A percentile compares a stretch with the other conserved stretches of the same genome.
phyloP scores from a whole-genome alignment of 1,140 invertebrate genomes.

The Eubasilissa regina region DNA sequence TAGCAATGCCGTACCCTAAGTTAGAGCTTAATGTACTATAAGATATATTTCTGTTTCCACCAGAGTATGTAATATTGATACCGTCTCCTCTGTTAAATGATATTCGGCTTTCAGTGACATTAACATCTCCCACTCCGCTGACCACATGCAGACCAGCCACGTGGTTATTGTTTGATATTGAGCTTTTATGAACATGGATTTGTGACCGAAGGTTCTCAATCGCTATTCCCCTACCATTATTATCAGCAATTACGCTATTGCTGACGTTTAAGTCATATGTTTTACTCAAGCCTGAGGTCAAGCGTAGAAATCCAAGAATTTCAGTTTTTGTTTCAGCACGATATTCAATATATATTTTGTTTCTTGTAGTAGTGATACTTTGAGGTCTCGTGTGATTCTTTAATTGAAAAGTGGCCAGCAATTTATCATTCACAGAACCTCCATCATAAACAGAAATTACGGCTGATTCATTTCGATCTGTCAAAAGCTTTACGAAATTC shows the following conservation, averaged over 20 bases:
- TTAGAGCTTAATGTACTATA: slow-evolving; percentile 86
- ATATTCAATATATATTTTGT: slow-evolving; percentile 85
- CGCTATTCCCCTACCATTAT: slow-evolving; percentile 93
- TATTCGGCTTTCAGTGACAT: slow-evolving; percentile 91
- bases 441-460: slow-evolving; percentile 86
- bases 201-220: slow-evolving; percentile 88
- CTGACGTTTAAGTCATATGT: slow-evolving; percentile 91
- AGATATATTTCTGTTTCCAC: slow-evolving; percentile 92
- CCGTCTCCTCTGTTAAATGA: slow-evolving; percentile 94
- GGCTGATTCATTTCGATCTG: slow-evolving; percentile 82
- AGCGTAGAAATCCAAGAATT: slow-evolving; percentile 81
- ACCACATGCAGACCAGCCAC: slow-evolving; percentile 90
- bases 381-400: slow-evolving; percentile 88
- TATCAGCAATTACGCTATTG: slow-evolving; percentile 87
- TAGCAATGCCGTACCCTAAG: slow-evolving; percentile 85
- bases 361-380: slow-evolving; percentile 84
- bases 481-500: slow-evolving; percentile 85
- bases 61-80: slow-evolving; percentile 92
- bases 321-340: slow-evolving; percentile 79
- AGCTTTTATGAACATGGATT: slow-evolving; percentile 84
- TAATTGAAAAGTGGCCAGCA: slow-evolving; percentile 79
- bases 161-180: slow-evolving; percentile 90
- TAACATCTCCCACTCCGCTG: slow-evolving; percentile 91
- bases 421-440: slow-evolving; percentile 77
- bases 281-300: slow-evolving; percentile 86